These are phyloP conservation scores for Rhincodon typus DNA, from an alignment of 2,797 vertebrate species.

Conservation along the genomic window DNA sequence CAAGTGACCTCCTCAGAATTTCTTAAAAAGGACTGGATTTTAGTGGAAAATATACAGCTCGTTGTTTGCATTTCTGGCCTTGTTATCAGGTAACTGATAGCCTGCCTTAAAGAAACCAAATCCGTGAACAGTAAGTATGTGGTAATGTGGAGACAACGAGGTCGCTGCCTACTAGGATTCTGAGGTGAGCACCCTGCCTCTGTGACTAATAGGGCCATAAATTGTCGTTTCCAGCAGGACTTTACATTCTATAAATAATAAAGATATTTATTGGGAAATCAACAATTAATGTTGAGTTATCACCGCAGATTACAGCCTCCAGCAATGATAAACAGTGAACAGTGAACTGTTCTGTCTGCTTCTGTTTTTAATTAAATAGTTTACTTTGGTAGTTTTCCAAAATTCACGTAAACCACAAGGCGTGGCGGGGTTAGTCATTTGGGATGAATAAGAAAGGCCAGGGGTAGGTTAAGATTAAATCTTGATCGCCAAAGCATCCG, in stretches of 20 bases:
- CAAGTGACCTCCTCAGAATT: background rate
- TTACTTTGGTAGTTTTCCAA: no score
- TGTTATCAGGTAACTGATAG: conserved; percentile 28
- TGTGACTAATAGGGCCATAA: background rate
- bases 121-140: background rate
- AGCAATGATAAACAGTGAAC: background rate
- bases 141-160: background rate
- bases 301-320: background rate
- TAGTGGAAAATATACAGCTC: background rate
- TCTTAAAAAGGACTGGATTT: background rate
- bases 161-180: background rate
- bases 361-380: background rate
- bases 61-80: conserved; percentile 15
- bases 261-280: background rate
- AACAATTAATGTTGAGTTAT: background rate
- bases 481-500: background rate
- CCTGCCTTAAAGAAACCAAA: background rate
- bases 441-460: background rate
- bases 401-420: background rate
- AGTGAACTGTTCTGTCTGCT: background rate
- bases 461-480: no score
- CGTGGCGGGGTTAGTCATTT: background rate
- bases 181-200: background rate
- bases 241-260: background rate
- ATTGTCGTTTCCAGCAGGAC: background rate